Base-by-base conservation (phyloP, 2,888 invertebrate genomes). In the Phragmatobia fuliginosa region DNA sequence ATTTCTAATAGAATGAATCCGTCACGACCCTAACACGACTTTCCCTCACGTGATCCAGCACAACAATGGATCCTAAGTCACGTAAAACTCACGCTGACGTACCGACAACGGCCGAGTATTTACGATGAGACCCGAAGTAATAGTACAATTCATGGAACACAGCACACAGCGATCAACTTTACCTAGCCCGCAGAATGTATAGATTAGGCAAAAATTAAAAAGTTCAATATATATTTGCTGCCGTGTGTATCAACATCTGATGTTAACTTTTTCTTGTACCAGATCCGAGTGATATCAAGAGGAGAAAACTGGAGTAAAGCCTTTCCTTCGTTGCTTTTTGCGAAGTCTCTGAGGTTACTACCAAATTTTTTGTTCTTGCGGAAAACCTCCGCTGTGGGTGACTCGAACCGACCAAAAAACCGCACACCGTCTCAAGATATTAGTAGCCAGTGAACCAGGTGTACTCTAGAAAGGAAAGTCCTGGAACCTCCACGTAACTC, bases 41-140 rank as follows among this genome's bases (percentile, higher is more conserved):
- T 80, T 80, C 80, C 75, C 74, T 28, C 60, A 70, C 82, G 74
- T 75, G 80, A 77, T 77, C 49, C 67, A 70, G 75, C 71, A 72
- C 61, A 73, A 80, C 80, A 80, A 80, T 80, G 68, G 77, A 56
- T 67, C 65, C 62, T 72, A 66, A 80, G 70, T 75, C 79, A 80
- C 82, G 77, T 75, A 68, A 64, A 52, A 45, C 4, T 38, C 25
- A 41, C 25, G 11, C 38, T 69, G 65, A 65, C 69, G 36, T 68
- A 68, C 60, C 58, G 59, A 60, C 60, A 33, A 36, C 4, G n/a
- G 58, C 41, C 52, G 45, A 45, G 25, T 58, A 78, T 78, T 81
- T 79, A 78, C 69, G 81, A 78, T 64, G 64, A 65, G 67, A 33
- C n/a, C 59, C 59, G 59, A 60, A 60, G 59, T n/a, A n/a, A 49